Conservation (phyloP, 2,797 vertebrate genomes). For the Erethizon dorsatum region DNA sequence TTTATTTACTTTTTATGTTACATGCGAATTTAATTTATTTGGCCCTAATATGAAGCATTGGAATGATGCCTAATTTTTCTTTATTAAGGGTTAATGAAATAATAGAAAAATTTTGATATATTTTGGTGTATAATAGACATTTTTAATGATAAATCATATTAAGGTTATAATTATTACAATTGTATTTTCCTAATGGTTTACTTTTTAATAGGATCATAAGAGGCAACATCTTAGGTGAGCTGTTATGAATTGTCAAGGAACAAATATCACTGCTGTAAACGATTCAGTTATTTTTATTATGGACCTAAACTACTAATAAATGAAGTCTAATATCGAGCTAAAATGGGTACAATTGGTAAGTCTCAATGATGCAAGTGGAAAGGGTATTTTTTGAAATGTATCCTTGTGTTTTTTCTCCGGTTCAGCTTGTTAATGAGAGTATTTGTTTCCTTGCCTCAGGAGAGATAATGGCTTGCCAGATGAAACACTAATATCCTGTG, state of each 20-base stretch:
- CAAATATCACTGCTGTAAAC: neutral
- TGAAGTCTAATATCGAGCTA: neutral
- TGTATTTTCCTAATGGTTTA: constrained; percentile 65
- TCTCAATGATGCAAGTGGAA: neutral
- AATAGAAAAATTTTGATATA: constrained; percentile 30
- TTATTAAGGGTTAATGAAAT: constrained; percentile 43
- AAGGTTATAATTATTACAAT: constrained; percentile 61
- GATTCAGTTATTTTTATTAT: constrained; percentile 61
- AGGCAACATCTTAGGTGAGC: constrained; percentile 9
- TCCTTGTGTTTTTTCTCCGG: constrained; percentile 35
- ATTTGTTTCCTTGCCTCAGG: neutral
- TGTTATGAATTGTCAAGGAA: constrained; percentile 40
- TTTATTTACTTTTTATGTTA: neutral
- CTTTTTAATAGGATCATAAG: constrained; percentile 15
- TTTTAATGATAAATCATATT: constrained; percentile 63
- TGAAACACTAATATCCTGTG: neutral
- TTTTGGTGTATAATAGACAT: constrained; percentile 39
- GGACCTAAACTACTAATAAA: constrained; percentile 56
- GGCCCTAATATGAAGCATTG: neutral
- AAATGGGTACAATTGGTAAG: constrained; percentile 9
- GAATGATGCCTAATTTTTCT: neutral
- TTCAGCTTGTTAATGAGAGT: neutral
- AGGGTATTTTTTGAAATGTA: neutral
- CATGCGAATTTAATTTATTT: constrained; percentile 29
- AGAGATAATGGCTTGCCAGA: neutral